A percentile compares a stretch with the other conserved stretches of the same genome.
These are phyloP conservation scores for Conger conger DNA, from an alignment of 2,113 vertebrate genomes.

Conservation along the genomic window DNA sequence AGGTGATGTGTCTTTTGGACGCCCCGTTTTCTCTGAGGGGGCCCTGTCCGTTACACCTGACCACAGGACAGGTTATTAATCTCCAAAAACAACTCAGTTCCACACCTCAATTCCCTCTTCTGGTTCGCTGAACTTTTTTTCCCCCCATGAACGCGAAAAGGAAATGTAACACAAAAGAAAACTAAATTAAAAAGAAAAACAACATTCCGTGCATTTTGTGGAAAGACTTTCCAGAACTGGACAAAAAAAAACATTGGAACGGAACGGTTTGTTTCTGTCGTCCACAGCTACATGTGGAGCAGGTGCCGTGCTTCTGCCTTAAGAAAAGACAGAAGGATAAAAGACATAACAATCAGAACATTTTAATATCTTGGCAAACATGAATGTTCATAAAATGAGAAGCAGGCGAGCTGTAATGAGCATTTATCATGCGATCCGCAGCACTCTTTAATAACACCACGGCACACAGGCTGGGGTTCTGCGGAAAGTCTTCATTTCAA, in stretches of 20 bases:
- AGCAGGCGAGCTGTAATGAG: conserved; percentile 40
- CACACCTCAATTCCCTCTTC: background rate
- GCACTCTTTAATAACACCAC: conserved; percentile 7
- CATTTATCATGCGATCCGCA: conserved; percentile 20
- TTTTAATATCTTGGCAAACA: conserved; percentile 50
- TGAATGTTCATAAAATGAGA: conserved; percentile 43
- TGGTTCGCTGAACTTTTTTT: background rate
- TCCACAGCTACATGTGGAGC: conserved; percentile 29
- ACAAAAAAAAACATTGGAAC: too few relatives aligned
- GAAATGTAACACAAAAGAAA: background rate
- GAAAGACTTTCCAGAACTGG: background rate
- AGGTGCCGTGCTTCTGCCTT: conserved; percentile 39
- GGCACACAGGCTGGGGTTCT: conserved; percentile 1
- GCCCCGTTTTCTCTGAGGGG: conserved; percentile 37
- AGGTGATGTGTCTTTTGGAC: conserved; percentile 44
- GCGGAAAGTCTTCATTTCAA: conserved; percentile 5
- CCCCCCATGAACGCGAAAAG: background rate
- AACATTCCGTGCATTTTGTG: background rate
- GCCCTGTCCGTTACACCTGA: conserved; percentile 35
- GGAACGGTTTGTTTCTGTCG: background rate
- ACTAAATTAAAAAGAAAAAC: background rate
- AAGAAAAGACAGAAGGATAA: conserved; percentile 17
- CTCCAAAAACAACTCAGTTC: conserved; percentile 35
- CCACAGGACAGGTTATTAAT: conserved; percentile 19
- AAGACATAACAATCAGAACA: conserved; percentile 26